Evolutionary conservation across 1,140 invertebrate genomes (phyloP), one percentile per base, ranked within the genome.

Genomic region (Dermatophagoides farinae): DNA sequence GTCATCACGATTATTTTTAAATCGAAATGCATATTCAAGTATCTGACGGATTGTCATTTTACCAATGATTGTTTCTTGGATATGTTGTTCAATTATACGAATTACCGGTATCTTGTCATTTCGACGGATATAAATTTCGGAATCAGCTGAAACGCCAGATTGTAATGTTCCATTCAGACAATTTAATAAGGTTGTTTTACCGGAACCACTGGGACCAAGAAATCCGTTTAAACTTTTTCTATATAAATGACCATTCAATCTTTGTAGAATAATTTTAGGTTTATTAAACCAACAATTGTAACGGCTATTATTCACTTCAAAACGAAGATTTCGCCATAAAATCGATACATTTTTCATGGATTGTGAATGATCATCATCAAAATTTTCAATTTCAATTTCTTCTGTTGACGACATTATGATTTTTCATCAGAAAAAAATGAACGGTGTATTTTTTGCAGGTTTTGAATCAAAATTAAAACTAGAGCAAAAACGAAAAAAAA

Each of bases 201-300:
- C 76, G 9, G 76, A 75, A 2, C 76, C 76, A 10, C 86, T 89
- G 16, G 76, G 76, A 1, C 76, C 76, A 75, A 77, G 76, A 16
- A 77, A 73, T 23, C 75, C 76, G 6, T 73, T 74, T 54, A 77
- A 64, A 44, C 75, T 67, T 8, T 76, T 74, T 14, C 54, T 57
- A 16, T 54, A 18, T 11, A 70, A 37, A 22, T 31, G 55, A 39
- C 70, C 70, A 50, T 65, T 65, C 1, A 71, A 50, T 16, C 63
- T 57, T 25, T 67, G 63, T 11, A 71, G 52, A 53, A 71, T 65
- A 44, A 50, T 18, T 23, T 59, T 52, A 8, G 5, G 23, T 5
- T 20, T 2, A 52, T 14, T 1, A 52, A 4, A 16, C 2, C 23
- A 12, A 39, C 16, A 38, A n/a, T n/a, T n/a, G n/a, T n/a, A n/a